Percentiles rank a stretch among this genome's conserved stretches.
Evolutionary conservation across 2,888 invertebrate genomes (phyloP).

Genomic region (Scaptodrosophila latifasciaeformis): DNA sequence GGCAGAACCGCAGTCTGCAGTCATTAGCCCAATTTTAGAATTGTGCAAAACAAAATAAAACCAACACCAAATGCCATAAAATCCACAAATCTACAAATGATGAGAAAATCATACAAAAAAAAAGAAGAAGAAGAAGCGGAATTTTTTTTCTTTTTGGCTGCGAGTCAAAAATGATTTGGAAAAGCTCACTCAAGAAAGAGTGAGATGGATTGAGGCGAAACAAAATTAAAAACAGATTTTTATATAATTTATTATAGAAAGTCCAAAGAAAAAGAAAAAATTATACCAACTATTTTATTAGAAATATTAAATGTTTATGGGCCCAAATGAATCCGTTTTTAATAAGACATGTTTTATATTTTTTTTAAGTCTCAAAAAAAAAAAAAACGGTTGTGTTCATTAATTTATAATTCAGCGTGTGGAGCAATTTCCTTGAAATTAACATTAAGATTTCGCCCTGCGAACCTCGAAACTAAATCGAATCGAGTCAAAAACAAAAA

Average conservation of each 20-base stretch:
- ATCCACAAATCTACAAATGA: constrained; percentile 30
- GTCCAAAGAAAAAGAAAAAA: too few relatives aligned
- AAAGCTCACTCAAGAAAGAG: neutral
- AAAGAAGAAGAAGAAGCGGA: neutral
- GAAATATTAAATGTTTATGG: too few relatives aligned
- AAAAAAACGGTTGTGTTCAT: constrained; percentile 12
- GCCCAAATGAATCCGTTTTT: too few relatives aligned
- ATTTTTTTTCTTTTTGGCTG: constrained; percentile 31
- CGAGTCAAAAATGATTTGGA: constrained; percentile 30
- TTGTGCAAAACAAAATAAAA: constrained; percentile 3
- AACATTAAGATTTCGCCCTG: constrained; percentile 44
- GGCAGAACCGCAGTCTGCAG: constrained; percentile 42
- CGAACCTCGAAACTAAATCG: constrained; percentile 26
- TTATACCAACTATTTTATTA: too few relatives aligned
- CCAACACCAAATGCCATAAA: constrained; percentile 24
- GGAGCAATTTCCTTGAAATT: constrained; percentile 49
- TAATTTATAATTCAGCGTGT: constrained; percentile 37
- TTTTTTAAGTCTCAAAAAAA: too few relatives aligned
- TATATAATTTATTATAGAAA: too few relatives aligned
- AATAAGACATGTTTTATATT: too few relatives aligned
- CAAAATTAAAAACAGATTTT: neutral
- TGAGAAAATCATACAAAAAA: constrained; percentile 9
- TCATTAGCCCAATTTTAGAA: constrained; percentile 58
- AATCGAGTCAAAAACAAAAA: constrained; percentile 40
- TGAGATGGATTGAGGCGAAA: neutral